A percentile compares a stretch with the other conserved stretches of the same genome.
phyloP scores from a whole-genome alignment of 2,797 vertebrate genomes.

The Salmo trutta region DNA sequence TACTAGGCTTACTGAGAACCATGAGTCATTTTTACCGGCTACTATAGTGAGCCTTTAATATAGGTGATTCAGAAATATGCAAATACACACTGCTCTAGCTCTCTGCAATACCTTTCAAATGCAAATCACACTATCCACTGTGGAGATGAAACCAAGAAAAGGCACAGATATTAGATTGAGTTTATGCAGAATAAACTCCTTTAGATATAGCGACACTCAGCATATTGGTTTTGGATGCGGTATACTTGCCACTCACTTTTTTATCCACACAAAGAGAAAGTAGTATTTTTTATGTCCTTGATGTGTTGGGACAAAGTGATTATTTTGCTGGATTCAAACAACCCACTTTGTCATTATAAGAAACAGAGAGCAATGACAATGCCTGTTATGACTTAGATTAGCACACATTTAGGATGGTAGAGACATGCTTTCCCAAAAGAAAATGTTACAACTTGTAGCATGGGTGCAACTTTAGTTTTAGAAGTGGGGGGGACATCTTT shows the following conservation, averaged over 20 bases:
- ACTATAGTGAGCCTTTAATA: background rate
- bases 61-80: conserved; percentile 54
- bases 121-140: conserved; percentile 1
- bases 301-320: background rate
- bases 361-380: conserved; percentile 9
- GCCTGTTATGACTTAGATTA: too few species aligned
- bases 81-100: conserved; percentile 35
- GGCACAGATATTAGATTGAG: background rate
- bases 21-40: conserved; percentile 1
- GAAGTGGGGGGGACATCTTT: too few species aligned
- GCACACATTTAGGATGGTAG: too few species aligned
- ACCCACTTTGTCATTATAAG: background rate
- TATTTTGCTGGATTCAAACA: background rate
- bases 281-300: background rate
- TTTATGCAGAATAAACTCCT: background rate
- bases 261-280: background rate
- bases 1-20: background rate
- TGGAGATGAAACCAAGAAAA: conserved; percentile 3
- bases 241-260: background rate
- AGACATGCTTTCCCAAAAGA: too few species aligned
- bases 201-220: background rate
- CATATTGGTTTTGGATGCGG: background rate
- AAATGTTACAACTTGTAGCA: too few species aligned
- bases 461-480: too few species aligned
- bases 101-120: conserved; percentile 14